A percentile compares a stretch with the other conserved stretches of the same genome.
These are phyloP conservation scores for Drosophila subquinaria DNA, from an alignment of 2,888 invertebrate genomes.

Conservation along the genomic window DNA sequence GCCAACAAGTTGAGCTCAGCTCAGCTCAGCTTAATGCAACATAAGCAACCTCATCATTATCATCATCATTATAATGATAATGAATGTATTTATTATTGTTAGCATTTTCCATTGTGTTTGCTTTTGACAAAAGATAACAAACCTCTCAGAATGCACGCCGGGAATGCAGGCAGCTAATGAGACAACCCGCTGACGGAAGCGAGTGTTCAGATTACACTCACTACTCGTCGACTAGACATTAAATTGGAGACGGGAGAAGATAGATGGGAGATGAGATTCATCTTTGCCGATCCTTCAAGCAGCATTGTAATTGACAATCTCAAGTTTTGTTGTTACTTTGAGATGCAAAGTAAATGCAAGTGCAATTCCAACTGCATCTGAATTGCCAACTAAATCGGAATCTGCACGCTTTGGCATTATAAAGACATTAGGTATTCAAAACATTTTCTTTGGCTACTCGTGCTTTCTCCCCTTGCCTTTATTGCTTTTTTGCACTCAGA, in stretches of 20 bases:
- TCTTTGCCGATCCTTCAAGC: slow-evolving; percentile 19
- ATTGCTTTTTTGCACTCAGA: neutral
- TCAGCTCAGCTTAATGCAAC: slow-evolving; percentile 12
- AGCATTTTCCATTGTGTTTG: slow-evolving; percentile 34
- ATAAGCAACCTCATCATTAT: slow-evolving; percentile 18
- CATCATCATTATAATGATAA: slow-evolving; percentile 15
- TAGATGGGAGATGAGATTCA: slow-evolving; percentile 17
- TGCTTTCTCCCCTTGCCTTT: neutral
- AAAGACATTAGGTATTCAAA: slow-evolving; percentile 74
- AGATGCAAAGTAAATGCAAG: slow-evolving; percentile 49
- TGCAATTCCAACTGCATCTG: slow-evolving; percentile 4
- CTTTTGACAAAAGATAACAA: slow-evolving; percentile 55
- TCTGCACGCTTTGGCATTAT: slow-evolving; percentile 69
- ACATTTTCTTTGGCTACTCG: slow-evolving; percentile 53
- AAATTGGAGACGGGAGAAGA: slow-evolving; percentile 8
- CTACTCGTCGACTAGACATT: slow-evolving; percentile 8
- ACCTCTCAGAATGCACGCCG: slow-evolving; percentile 60
- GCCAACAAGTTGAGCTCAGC: slow-evolving; percentile 10
- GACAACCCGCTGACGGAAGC: slow-evolving; percentile 70
- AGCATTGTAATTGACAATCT: slow-evolving; percentile 44
- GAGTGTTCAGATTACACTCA: slow-evolving; percentile 21
- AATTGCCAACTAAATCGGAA: slow-evolving; percentile 17
- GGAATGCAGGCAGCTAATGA: slow-evolving; percentile 62
- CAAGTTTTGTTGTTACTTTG: slow-evolving; percentile 27
- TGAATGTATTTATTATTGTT: slow-evolving; percentile 42